Conservation (phyloP, 2,888 invertebrate species). For the Lacanobia oleracea region DNA sequence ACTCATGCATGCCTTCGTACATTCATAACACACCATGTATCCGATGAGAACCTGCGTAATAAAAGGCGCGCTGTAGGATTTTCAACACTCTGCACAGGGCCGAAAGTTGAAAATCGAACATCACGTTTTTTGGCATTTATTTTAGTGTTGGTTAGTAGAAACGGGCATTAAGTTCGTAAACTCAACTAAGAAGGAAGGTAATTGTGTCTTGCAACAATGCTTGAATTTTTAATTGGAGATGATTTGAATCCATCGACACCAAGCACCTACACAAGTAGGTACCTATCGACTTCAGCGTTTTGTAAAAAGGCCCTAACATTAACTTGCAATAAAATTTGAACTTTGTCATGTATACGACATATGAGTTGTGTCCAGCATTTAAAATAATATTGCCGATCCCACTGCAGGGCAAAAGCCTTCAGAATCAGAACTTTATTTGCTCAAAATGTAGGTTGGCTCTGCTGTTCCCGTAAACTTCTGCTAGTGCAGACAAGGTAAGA, state of each 20-base stretch:
- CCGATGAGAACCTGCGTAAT: neutral
- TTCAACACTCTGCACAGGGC: neutral
- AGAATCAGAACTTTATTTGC: no score
- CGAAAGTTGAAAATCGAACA: neutral
- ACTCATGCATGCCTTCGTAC: neutral
- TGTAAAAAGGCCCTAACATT: no score
- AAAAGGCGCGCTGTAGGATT: neutral
- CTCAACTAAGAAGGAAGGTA: neutral
- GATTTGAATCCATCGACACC: no score
- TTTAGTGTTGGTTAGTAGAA: neutral
- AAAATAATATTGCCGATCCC: neutral
- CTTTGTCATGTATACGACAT: neutral
- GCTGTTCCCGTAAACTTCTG: no score
- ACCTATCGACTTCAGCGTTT: no score
- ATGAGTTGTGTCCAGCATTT: neutral
- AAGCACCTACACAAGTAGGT: no score
- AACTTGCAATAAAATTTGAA: neutral
- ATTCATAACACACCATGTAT: constrained; percentile 14
- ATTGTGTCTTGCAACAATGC: neutral
- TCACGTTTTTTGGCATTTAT: neutral
- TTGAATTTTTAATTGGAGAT: no score
- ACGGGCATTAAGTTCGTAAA: neutral
- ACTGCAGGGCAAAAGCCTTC: no score
- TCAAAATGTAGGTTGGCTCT: no score
- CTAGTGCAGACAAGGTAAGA: neutral